Base-by-base conservation (phyloP, 2,797 vertebrate genomes). In the Oceanodroma leucorhoa region DNA sequence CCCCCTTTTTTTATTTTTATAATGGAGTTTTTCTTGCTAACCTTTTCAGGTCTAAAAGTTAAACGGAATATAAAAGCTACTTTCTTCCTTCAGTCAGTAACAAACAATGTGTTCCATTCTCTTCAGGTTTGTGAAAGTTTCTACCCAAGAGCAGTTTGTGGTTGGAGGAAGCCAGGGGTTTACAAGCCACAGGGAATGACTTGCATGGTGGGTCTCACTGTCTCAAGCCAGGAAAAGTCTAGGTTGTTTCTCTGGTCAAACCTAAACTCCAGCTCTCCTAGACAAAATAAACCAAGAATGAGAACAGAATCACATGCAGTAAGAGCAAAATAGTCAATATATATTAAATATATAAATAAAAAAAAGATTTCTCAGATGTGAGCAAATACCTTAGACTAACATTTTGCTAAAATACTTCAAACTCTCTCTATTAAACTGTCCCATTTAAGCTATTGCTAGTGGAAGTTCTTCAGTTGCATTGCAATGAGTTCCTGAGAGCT, bases 111-210 rank as follows among this genome's bases (percentile, higher is more conserved):
- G 30, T 50, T 46, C 72, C n/a, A 29, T 36, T 58, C 53, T 75
- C 51, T 50, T 61, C 80, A 4, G 0, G 2, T 34, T 43, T 16
- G 13, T 14, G 43, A 1, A 30, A 54, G 66, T n/a, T 60, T 45
- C 24, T 32, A 23, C 36, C 36, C 29, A 20, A 46, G 71, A 82
- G 53, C 26, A 82, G 78, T 79, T 23, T 8, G 6, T 27, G 54
- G 48, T 14, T 14, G 5, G 65, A 58, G 32, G 64, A 66, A 80
- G 58, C 22, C 80, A 26, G 62, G 23, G 36, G 16, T 67, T 95
- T 98, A 98, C 5, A 97, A 95, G 27, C 92, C 81, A 70, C 98
- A 98, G 43, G 91, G 91, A 81, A 98, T 97, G 79, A 94, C 87
- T 51, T 97, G 96, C 84, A 98, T 94, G 70, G 94, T 19, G 0